A percentile compares a stretch with the other conserved stretches of the same genome.
Conservation (phyloP, 2,888 invertebrate genomes). For the Eutolmus rufibarbis region DNA sequence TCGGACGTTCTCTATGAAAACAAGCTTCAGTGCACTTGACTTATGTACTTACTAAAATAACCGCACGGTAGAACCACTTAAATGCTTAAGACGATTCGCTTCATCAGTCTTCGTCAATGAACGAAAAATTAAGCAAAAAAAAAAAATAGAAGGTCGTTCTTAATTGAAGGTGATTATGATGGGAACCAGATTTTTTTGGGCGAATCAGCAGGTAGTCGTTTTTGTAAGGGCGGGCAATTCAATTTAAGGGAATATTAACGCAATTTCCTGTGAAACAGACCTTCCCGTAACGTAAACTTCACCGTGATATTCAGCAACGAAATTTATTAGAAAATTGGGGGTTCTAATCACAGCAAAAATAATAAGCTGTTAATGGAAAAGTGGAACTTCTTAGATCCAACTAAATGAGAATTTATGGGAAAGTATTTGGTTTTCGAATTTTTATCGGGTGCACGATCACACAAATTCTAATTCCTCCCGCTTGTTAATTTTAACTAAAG, state of each 20-base stretch:
- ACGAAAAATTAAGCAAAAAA: background rate
- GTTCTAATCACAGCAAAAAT: background rate
- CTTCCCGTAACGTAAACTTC: background rate
- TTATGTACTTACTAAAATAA: background rate
- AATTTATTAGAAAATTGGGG: background rate
- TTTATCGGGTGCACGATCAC: background rate
- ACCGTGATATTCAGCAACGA: background rate
- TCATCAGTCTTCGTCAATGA: background rate
- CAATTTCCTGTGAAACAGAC: background rate
- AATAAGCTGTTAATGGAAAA: background rate
- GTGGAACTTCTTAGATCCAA: background rate
- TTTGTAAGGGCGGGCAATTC: background rate
- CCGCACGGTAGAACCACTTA: background rate
- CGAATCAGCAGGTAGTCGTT: background rate
- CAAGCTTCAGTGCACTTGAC: background rate
- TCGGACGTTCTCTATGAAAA: background rate
- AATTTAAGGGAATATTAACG: background rate
- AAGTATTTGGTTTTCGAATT: background rate
- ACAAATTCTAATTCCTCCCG: background rate
- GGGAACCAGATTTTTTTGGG: background rate
- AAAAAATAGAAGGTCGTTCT: background rate
- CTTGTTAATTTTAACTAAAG: background rate
- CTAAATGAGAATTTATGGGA: background rate
- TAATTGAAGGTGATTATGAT: background rate
- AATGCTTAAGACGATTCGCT: background rate